Conservation (phyloP, 2,888 invertebrate species). For the Gymnosoma rotundatum region DNA sequence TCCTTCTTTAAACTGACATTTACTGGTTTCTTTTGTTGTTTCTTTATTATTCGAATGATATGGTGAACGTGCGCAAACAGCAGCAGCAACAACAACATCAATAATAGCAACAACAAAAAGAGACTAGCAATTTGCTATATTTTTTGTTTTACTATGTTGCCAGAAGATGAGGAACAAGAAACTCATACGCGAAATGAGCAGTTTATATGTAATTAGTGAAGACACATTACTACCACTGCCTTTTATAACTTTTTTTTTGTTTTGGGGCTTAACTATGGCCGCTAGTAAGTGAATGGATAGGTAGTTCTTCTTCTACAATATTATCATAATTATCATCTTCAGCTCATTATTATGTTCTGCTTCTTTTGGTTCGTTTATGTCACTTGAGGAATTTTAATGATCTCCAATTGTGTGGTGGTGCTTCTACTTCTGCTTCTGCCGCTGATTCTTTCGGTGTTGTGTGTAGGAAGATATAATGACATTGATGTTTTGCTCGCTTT, state of each 20-base stretch:
- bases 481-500: constrained; percentile 66
- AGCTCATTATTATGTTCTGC: constrained; percentile 65
- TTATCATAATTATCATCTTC: constrained; percentile 21
- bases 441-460: constrained; percentile 40
- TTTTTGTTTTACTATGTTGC: constrained; percentile 41
- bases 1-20: constrained; percentile 54
- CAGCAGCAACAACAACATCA: constrained; percentile 23
- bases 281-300: constrained; percentile 57
- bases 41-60: constrained; percentile 26
- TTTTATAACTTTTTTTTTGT: constrained; percentile 14
- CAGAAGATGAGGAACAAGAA: constrained; percentile 53
- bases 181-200: constrained; percentile 73
- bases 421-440: background rate
- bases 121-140: constrained; percentile 66
- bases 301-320: constrained; percentile 26
- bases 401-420: constrained; percentile 67
- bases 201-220: constrained; percentile 74
- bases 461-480: constrained; percentile 70
- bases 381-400: constrained; percentile 71
- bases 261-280: constrained; percentile 31
- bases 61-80: constrained; percentile 48
- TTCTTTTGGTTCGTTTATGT: constrained; percentile 70
- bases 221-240: constrained; percentile 69
- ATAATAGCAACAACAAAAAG: constrained; percentile 11
- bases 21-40: constrained; percentile 53